Evolutionary conservation across 2,888 invertebrate genomes (phyloP).

Genomic region (Allophyes oxyacanthae): DNA sequence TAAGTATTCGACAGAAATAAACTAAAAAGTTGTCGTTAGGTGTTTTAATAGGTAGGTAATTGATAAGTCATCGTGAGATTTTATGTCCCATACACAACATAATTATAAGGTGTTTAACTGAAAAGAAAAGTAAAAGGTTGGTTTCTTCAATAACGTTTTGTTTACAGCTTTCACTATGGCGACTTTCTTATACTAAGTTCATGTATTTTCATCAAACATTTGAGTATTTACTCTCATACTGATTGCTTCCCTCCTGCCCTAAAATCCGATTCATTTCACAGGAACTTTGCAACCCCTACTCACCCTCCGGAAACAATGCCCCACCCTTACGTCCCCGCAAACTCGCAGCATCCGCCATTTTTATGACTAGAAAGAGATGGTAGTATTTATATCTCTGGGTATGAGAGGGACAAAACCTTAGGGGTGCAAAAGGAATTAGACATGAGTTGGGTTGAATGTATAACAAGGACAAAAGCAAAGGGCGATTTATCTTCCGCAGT

Average conservation of each 20-base stretch:
- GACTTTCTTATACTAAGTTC: conserved; percentile 11
- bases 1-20: neutral
- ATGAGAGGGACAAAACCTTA: conserved; percentile 53
- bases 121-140: neutral
- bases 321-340: conserved; percentile 62
- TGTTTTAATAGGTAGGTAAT: too few relatives aligned
- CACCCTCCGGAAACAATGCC: conserved; percentile 76
- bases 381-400: conserved; percentile 13
- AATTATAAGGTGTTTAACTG: too few relatives aligned
- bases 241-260: conserved; percentile 70
- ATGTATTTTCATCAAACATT: conserved; percentile 35
- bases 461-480: conserved; percentile 72
- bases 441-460: conserved; percentile 71
- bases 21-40: too few relatives aligned
- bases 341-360: conserved; percentile 85
- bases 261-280: conserved; percentile 77
- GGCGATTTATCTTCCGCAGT: conserved; percentile 64
- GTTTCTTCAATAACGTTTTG: neutral
- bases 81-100: too few relatives aligned
- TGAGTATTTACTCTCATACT: conserved; percentile 63
- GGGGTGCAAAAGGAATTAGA: conserved; percentile 75
- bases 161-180: neutral
- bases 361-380: conserved; percentile 65
- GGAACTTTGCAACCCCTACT: conserved; percentile 70
- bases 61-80: too few relatives aligned